Evolutionary conservation across 2,888 invertebrate genomes (phyloP).

Genomic region (Scrobipalpa atriplicella): DNA sequence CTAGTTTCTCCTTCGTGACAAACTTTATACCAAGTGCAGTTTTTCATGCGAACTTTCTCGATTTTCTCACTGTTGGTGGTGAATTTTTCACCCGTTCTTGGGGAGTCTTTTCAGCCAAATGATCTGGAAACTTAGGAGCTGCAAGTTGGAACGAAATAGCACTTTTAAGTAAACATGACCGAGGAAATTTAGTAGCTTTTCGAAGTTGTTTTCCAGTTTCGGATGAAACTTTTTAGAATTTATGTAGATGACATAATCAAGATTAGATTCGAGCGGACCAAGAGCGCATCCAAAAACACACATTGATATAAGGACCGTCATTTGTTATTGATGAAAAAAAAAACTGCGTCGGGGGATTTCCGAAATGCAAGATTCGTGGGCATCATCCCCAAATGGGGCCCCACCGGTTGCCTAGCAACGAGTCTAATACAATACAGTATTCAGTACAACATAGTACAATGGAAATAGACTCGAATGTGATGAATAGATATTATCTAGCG

Average conservation of each 20-base stretch:
- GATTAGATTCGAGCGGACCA: background rate
- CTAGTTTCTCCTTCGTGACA: conserved; percentile 50
- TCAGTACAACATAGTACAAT: conserved; percentile 42
- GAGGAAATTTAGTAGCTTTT: conserved; percentile 16
- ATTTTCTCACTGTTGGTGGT: conserved; percentile 55
- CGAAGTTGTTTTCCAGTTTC: background rate
- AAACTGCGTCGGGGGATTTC: conserved; percentile 50
- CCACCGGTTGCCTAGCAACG: conserved; percentile 65
- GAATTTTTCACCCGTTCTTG: conserved; percentile 53
- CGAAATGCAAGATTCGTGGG: conserved; percentile 62
- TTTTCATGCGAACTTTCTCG: conserved; percentile 61
- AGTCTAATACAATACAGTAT: conserved; percentile 47
- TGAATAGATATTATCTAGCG: conserved; percentile 57
- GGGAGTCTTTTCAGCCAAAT: conserved; percentile 70
- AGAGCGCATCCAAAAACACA: background rate
- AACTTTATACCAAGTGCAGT: conserved; percentile 53
- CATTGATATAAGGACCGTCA: conserved; percentile 42
- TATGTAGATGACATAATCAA: background rate
- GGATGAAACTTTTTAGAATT: conserved; percentile 7
- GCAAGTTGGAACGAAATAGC: conserved; percentile 16
- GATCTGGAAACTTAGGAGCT: conserved; percentile 51
- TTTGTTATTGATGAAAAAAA: conserved; percentile 53
- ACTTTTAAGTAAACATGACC: conserved; percentile 11
- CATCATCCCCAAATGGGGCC: conserved; percentile 54
- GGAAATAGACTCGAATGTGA: conserved; percentile 59